These are phyloP conservation scores for Streblospio benedicti DNA, from an alignment of 1,140 invertebrate species.

Conservation along the genomic window DNA sequence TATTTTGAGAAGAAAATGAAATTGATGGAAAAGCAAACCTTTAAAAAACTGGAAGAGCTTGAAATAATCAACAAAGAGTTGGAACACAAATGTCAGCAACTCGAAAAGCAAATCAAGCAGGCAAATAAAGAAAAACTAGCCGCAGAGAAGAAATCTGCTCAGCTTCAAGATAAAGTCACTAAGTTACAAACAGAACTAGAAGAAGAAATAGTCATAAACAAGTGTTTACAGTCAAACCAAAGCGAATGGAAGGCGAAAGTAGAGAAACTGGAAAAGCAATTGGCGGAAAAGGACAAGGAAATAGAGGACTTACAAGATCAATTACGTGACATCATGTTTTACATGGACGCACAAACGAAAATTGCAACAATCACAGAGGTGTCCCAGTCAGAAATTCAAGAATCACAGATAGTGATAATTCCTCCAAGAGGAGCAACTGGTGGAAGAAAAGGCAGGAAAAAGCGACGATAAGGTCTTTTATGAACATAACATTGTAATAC, in stretches of 20 bases:
- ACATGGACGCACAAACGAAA: conserved; percentile 73
- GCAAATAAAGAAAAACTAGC: conserved; percentile 57
- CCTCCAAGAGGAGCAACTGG: conserved; percentile 8
- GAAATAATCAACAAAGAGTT: conserved; percentile 40
- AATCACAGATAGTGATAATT: conserved; percentile 55
- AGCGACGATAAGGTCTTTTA: no score
- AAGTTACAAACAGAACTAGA: conserved; percentile 57
- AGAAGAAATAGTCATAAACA: conserved; percentile 69
- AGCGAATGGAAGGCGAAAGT: conserved; percentile 64
- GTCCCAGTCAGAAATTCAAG: conserved; percentile 57
- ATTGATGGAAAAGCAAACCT: conserved; percentile 51
- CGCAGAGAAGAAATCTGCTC: conserved; percentile 56
- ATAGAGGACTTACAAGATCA: conserved; percentile 79
- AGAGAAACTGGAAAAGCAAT: conserved; percentile 56
- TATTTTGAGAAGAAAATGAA: conserved; percentile 82
- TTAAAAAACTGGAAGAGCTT: background rate
- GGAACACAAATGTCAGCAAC: conserved; percentile 38
- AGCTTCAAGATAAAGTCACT: no score
- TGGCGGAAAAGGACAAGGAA: conserved; percentile 59
- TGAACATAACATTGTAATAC: no score
- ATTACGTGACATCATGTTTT: conserved; percentile 91
- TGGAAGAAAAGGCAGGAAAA: conserved; percentile 3
- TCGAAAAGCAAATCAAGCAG: conserved; percentile 41
- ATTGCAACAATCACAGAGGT: conserved; percentile 37
- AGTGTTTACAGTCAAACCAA: conserved; percentile 68